Evolutionary conservation across 1,140 invertebrate genomes (phyloP).

Genomic region (Sarcophaga peregrina): DNA sequence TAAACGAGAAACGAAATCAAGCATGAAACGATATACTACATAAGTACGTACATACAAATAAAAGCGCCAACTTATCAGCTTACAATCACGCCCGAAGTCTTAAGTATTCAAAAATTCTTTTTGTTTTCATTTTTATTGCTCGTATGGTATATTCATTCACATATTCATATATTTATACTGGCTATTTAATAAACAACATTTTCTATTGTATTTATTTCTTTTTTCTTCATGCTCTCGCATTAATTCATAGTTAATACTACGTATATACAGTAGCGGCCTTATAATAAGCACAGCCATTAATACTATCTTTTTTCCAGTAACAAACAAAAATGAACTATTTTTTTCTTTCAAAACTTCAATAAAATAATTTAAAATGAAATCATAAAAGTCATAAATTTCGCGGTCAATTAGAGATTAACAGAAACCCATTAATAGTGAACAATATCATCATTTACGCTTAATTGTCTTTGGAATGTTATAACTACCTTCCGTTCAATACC

Average conservation of each 20-base stretch:
- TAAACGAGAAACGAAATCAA: not conserved
- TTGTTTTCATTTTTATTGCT: not conserved
- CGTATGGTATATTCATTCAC: not conserved
- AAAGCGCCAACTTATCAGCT: constrained; percentile 23
- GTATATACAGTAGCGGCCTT: not conserved
- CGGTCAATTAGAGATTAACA: too few species aligned
- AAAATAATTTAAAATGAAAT: not conserved
- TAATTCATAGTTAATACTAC: not conserved
- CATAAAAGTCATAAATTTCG: too few species aligned
- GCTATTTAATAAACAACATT: not conserved
- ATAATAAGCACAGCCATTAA: not conserved
- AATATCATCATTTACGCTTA: too few species aligned
- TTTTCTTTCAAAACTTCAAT: not conserved
- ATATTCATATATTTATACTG: not conserved
- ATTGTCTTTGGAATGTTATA: too few species aligned
- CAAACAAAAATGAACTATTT: too few species aligned
- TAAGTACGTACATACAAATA: not conserved
- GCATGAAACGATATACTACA: not conserved
- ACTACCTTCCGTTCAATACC: too few species aligned
- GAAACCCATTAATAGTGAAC: too few species aligned
- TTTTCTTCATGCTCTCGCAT: not conserved
- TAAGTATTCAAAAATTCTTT: not conserved
- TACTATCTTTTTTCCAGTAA: too few species aligned
- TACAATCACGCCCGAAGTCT: constrained; percentile 23
- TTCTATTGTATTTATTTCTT: not conserved